Percentiles rank a stretch among this genome's conserved stretches.
Evolutionary conservation across 1,140 invertebrate species (phyloP).

Genomic region (Halotydeus destructor): DNA sequence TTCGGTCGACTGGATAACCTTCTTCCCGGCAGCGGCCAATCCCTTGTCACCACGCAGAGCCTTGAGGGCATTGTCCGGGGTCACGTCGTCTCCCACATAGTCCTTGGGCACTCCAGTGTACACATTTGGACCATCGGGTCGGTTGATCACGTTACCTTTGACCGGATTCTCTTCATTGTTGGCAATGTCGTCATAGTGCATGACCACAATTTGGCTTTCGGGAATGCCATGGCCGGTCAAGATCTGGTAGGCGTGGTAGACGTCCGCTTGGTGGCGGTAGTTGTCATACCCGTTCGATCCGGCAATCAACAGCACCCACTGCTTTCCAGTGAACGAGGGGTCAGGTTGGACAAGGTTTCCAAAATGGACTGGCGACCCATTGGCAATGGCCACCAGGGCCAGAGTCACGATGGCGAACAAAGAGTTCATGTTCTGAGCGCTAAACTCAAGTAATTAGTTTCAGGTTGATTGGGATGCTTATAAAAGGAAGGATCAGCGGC

Average conservation of each 20-base stretch:
- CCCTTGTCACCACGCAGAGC: slow-evolving; percentile 30
- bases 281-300: slow-evolving; percentile 35
- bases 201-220: slow-evolving; percentile 35
- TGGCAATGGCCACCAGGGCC: no score
- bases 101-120: slow-evolving; percentile 36
- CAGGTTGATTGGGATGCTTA: no score
- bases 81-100: slow-evolving; percentile 33
- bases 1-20: slow-evolving; percentile 27
- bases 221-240: slow-evolving; percentile 33
- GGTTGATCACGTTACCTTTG: slow-evolving; percentile 35
- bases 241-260: slow-evolving; percentile 40
- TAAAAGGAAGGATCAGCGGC: no score
- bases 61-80: slow-evolving; percentile 32
- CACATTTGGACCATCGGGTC: slow-evolving; percentile 34
- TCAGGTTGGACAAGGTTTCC: no score
- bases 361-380: no score
- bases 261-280: slow-evolving; percentile 40
- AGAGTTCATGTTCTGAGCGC: no score
- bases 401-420: no score
- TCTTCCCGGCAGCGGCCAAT: not conserved
- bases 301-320: slow-evolving; percentile 39
- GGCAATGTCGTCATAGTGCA: slow-evolving; percentile 43
- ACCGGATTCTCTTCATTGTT: slow-evolving; percentile 32
- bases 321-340: no score
- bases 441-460: no score